A percentile compares a stretch with the other conserved stretches of the same genome.
Conservation (phyloP, 1,140 invertebrate genomes). For the Diabrotica virgifera region DNA sequence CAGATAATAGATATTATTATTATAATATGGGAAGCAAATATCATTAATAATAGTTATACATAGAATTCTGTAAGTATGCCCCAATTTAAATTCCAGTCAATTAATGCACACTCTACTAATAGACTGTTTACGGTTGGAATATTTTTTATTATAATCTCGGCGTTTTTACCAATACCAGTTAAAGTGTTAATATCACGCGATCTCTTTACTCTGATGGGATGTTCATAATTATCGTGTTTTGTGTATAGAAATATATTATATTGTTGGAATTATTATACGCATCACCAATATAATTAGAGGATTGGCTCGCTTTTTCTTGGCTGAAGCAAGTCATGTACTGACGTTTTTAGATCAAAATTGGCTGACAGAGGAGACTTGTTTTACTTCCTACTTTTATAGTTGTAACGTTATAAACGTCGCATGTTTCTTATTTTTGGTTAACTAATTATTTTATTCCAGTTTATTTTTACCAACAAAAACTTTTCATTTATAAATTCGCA, state of each 20-base stretch:
- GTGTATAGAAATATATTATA: too few relatives aligned
- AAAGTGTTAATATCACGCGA: not conserved
- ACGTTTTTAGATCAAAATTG: not conserved
- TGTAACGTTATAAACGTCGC: too few relatives aligned
- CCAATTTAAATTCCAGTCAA: conserved; percentile 1
- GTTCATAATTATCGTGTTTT: not conserved
- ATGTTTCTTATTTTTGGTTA: too few relatives aligned
- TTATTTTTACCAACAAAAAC: too few relatives aligned
- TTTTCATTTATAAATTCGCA: too few relatives aligned
- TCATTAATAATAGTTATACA: not conserved
- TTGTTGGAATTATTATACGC: not conserved
- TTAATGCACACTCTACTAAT: not conserved
- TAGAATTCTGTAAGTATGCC: not conserved
- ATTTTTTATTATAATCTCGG: not conserved
- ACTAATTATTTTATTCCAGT: too few relatives aligned
- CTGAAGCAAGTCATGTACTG: not conserved
- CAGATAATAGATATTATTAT: too few relatives aligned
- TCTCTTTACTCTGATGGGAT: not conserved
- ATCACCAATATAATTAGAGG: not conserved
- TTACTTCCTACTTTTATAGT: too few relatives aligned
- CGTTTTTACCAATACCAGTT: not conserved
- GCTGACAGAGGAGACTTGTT: too few relatives aligned
- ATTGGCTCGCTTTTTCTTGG: not conserved
- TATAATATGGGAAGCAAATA: too few relatives aligned
- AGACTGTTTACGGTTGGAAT: not conserved